These are phyloP conservation scores for Chaitophorus viminalis DNA, from an alignment of 2,888 invertebrate species.

Conservation along the genomic window DNA sequence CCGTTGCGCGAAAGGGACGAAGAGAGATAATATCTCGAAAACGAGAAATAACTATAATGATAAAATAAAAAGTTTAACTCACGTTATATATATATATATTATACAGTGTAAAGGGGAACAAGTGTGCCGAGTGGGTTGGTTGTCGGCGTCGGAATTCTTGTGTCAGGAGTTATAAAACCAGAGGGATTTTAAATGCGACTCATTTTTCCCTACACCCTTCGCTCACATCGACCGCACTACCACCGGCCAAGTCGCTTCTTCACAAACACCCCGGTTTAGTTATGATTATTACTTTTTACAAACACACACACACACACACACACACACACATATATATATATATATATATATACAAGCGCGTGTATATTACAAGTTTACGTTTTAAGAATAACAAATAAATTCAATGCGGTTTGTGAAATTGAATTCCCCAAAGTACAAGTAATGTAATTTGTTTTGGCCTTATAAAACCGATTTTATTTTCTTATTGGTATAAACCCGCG, in stretches of 20 bases:
- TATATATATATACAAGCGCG: not conserved
- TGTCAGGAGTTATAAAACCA: conserved; percentile 58
- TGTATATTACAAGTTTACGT: not conserved
- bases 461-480: conserved; percentile 17
- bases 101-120: not conserved
- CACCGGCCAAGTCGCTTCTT: not conserved
- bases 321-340: too few relatives aligned
- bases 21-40: conserved; percentile 36
- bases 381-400: conserved; percentile 34
- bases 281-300: not conserved
- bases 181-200: conserved; percentile 17
- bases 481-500: not conserved
- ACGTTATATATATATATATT: not conserved
- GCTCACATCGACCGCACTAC: too few relatives aligned
- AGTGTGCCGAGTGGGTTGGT: not conserved
- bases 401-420: conserved; percentile 6
- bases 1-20: not conserved
- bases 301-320: too few relatives aligned
- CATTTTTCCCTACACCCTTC: not conserved
- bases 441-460: not conserved
- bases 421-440: conserved; percentile 14
- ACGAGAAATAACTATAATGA: conserved; percentile 41
- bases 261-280: not conserved
- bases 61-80: conserved; percentile 29
- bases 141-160: conserved; percentile 52